Base-by-base conservation (phyloP, 2,797 vertebrate species). In the Sparidentex hasta region DNA sequence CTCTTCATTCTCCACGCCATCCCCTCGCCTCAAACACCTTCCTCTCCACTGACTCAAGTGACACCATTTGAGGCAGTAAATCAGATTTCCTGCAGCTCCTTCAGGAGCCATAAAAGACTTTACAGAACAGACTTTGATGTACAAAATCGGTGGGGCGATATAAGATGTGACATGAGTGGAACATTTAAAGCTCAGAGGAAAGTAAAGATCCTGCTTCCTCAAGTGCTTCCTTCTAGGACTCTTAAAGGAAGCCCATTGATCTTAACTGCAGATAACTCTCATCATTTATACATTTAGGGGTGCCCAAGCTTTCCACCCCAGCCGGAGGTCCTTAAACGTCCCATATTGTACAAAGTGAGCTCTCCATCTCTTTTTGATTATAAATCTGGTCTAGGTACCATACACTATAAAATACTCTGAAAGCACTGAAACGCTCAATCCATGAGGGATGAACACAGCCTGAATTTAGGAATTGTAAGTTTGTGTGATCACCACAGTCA, bases 131-230 rank as follows among this genome's bases (percentile, higher is more conserved):
- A 57, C 43, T 52, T 52, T 54, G 46, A 41, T 20, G 20, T 78
- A 50, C 43, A 63, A 41, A 65, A 70, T 29, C 7, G 2, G 33
- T 67, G 20, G 62, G 20, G 3, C 16, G 25, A 38, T 52, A 58
- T 21, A 41, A 69, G 18, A 70, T 54, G 38, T 67, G 16, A 65
- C 46, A 58, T 21, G 29, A 43, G 59, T 20, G 20, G 5, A 57
- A 58, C 1, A 38, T 64, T 56, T 61, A 57, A 64, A 61, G 29
- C 38, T 43, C 33, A 11, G 25, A 59, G 47, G 18, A 71, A 73
- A 78, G 47, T 46, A 29, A 67, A 65, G 5, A 67, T 55, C 20
- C 17, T 33, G 11, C 54, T 47, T 38, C 51, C 50, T 78, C 62
- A 52, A 20, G 59, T 62, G 29, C 12, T 65, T 0, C 47, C 4